A percentile compares a stretch with the other conserved stretches of the same genome.
phyloP scores from a whole-genome alignment of 2,797 vertebrate genomes.

The Gallinago stenura region DNA sequence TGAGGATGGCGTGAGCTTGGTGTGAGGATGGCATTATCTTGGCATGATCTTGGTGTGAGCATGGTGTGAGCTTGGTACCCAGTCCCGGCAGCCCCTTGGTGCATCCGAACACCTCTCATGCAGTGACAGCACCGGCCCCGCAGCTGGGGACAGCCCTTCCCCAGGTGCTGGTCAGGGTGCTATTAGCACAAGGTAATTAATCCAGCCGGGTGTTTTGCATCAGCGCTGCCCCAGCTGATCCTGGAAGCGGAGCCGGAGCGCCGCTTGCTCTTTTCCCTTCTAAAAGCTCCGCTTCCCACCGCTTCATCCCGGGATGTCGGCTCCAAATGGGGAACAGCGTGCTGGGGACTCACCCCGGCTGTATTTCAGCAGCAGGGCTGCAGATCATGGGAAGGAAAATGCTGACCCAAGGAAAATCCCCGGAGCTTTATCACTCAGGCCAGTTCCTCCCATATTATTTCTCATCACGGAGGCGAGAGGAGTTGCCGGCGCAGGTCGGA shows the following conservation, averaged over 20 bases:
- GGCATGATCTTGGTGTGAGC: too few relatives aligned
- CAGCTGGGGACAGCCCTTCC: fast-evolving
- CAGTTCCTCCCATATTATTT: background rate
- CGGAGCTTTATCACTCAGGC: background rate
- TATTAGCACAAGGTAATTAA: background rate
- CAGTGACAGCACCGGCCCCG: fast-evolving
- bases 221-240: fast-evolving
- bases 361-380: background rate
- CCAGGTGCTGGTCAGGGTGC: fast-evolving
- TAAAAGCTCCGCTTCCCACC: background rate
- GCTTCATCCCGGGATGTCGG: fast-evolving
- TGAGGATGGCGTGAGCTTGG: too few relatives aligned
- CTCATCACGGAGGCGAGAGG: background rate
- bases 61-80: background rate
- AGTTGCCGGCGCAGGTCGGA: fast-evolving
- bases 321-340: background rate
- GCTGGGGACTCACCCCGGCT: fast-evolving
- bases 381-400: background rate
- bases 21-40: too few relatives aligned
- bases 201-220: background rate
- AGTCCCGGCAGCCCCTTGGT: fast-evolving
- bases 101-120: fast-evolving
- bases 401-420: background rate
- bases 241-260: fast-evolving
- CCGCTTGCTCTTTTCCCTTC: background rate